Conservation (phyloP, 2,888 invertebrate genomes). For the Nezara viridula region DNA sequence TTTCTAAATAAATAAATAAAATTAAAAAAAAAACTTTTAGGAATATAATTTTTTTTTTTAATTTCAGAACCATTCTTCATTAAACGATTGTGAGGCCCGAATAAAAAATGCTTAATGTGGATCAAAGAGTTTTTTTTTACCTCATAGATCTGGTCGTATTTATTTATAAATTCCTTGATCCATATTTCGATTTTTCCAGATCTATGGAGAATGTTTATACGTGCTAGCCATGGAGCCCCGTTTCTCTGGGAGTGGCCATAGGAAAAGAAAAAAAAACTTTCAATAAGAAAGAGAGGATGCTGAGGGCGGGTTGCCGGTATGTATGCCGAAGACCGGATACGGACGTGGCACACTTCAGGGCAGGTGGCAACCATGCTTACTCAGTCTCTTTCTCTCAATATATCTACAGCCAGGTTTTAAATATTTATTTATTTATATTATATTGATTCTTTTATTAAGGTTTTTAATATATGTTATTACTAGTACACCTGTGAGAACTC, state of each 20-base stretch:
- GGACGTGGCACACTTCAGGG: conserved; percentile 45
- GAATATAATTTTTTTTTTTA: no score
- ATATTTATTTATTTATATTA: not conserved
- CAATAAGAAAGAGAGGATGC: conserved; percentile 42
- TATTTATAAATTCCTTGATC: no score
- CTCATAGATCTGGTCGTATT: no score
- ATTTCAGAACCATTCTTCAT: no score
- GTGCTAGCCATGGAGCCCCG: not conserved
- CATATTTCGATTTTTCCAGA: not conserved
- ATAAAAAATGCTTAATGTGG: no score
- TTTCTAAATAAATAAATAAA: no score
- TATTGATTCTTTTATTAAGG: not conserved
- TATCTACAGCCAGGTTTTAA: not conserved
- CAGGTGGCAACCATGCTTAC: conserved; percentile 18
- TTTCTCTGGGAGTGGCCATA: conserved; percentile 32
- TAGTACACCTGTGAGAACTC: no score
- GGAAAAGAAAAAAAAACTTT: conserved; percentile 47
- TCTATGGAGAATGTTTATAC: not conserved
- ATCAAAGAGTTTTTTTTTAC: no score
- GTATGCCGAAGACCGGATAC: conserved; percentile 48
- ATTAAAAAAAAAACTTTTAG: no score
- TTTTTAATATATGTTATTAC: not conserved
- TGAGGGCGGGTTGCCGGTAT: conserved; percentile 22
- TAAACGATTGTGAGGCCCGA: no score
- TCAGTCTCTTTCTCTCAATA: not conserved